phyloP scores from a whole-genome alignment of 1,140 invertebrate species.

The Holotrichia oblita region DNA sequence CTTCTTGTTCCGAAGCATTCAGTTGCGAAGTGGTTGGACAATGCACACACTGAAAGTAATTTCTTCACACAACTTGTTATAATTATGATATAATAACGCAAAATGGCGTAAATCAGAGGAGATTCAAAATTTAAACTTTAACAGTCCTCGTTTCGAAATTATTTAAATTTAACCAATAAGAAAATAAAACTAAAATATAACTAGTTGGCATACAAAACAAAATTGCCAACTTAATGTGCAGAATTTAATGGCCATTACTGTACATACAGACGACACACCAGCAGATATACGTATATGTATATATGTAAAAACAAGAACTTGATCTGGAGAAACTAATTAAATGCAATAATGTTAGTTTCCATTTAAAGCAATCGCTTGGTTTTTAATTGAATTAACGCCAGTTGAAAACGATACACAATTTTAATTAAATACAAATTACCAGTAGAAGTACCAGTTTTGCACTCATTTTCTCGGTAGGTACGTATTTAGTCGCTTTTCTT shows the following conservation, averaged over 20 bases:
- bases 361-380: slow-evolving; percentile 19
- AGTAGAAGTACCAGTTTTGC: neutral
- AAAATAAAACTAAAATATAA: no score
- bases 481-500: slow-evolving; percentile 1
- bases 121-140: no score
- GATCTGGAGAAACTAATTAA: slow-evolving; percentile 2
- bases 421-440: slow-evolving; percentile 34
- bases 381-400: slow-evolving; percentile 34
- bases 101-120: no score
- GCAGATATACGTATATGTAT: neutral
- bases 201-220: no score
- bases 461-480: neutral
- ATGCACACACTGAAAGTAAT: no score
- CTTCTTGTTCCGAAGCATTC: no score
- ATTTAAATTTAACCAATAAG: no score
- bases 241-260: neutral
- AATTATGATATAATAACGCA: no score
- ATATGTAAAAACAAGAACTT: neutral
- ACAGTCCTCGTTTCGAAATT: no score
- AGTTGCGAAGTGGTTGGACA: no score
- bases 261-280: no score
- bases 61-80: no score
- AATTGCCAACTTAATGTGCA: neutral
- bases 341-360: slow-evolving; percentile 15
- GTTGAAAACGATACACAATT: slow-evolving; percentile 30